These are phyloP conservation scores for Drosophila teissieri DNA, from an alignment of 1,140 invertebrate species.

Conservation along the genomic window DNA sequence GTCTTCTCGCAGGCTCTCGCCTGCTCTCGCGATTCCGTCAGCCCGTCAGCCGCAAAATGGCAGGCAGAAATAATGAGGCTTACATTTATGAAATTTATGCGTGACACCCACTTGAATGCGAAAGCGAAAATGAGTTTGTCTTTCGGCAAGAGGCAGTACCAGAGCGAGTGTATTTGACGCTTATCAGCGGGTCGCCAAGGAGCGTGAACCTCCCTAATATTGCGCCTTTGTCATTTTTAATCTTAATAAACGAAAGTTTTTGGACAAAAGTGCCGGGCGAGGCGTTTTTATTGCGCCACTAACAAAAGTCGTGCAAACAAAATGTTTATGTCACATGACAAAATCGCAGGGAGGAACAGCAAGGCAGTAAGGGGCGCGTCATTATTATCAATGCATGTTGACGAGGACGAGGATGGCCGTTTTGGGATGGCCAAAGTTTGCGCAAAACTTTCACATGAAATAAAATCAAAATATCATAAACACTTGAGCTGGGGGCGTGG, in stretches of 20 bases:
- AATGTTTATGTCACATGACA: conserved; percentile 65
- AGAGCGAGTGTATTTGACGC: conserved; percentile 37
- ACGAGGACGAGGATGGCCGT: neutral
- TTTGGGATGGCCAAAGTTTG: conserved; percentile 29
- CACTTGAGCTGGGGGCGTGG: conserved; percentile 54
- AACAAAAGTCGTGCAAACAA: conserved; percentile 49
- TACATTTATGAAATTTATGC: conserved; percentile 84
- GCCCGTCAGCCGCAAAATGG: conserved; percentile 72
- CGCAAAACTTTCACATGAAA: conserved; percentile 51
- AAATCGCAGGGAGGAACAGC: conserved; percentile 17
- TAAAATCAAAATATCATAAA: conserved; percentile 82
- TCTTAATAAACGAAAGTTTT: conserved; percentile 78
- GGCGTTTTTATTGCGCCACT: conserved; percentile 66
- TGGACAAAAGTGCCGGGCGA: conserved; percentile 45
- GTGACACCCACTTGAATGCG: conserved; percentile 77
- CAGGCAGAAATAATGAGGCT: conserved; percentile 77
- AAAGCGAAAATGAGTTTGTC: conserved; percentile 45
- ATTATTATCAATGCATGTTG: conserved; percentile 67
- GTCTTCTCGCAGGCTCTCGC: conserved; percentile 36
- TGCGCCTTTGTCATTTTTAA: conserved; percentile 77
- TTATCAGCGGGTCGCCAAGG: conserved; percentile 69
- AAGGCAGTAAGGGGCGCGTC: conserved; percentile 22
- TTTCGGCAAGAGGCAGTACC: conserved; percentile 6
- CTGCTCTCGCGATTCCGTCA: conserved; percentile 38
- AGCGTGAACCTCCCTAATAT: conserved; percentile 41